Evolutionary conservation across 2,797 vertebrate species (phyloP).

Genomic region (Macrochelys suwanniensis): DNA sequence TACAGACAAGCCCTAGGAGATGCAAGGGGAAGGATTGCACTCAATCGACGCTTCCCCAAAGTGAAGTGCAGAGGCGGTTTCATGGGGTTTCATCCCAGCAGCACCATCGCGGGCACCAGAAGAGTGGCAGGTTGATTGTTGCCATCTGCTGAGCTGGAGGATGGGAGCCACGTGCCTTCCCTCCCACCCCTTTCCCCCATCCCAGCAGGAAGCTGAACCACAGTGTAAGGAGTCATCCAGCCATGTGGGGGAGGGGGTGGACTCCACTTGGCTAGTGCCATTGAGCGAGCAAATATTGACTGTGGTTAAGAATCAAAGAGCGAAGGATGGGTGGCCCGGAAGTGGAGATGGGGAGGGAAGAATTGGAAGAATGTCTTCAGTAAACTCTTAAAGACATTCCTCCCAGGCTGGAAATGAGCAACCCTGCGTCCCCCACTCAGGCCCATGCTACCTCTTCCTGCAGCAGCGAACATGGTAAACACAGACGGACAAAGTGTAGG

Average conservation of each 20-base stretch:
- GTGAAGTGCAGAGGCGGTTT: background rate
- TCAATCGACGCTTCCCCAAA: background rate
- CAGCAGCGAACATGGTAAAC: background rate
- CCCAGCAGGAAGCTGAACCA: background rate
- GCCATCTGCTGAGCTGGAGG: background rate
- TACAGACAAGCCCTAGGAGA: too few relatives aligned
- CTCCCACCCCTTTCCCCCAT: background rate
- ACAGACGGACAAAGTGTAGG: background rate
- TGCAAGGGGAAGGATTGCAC: background rate
- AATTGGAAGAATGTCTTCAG: slow-evolving; percentile 68
- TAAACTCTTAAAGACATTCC: slow-evolving; percentile 53
- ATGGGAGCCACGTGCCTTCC: background rate
- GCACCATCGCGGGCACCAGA: background rate
- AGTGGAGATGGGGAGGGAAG: slow-evolving; percentile 34
- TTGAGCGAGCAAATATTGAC: slow-evolving; percentile 43
- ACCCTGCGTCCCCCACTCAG: background rate
- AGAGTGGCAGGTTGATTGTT: background rate
- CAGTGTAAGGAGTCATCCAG: background rate
- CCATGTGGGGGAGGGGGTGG: too few relatives aligned
- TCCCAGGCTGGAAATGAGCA: slow-evolving; percentile 32
- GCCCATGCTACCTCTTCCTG: background rate
- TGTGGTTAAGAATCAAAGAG: slow-evolving; percentile 71
- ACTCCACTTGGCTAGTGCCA: slow-evolving; percentile 38
- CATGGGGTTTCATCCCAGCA: background rate
- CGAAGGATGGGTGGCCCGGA: slow-evolving; percentile 61